Percentiles rank a stretch among this genome's conserved stretches.
These are phyloP conservation scores for Puffinus mauretanicus DNA, from an alignment of 2,113 vertebrate genomes.

Conservation along the genomic window DNA sequence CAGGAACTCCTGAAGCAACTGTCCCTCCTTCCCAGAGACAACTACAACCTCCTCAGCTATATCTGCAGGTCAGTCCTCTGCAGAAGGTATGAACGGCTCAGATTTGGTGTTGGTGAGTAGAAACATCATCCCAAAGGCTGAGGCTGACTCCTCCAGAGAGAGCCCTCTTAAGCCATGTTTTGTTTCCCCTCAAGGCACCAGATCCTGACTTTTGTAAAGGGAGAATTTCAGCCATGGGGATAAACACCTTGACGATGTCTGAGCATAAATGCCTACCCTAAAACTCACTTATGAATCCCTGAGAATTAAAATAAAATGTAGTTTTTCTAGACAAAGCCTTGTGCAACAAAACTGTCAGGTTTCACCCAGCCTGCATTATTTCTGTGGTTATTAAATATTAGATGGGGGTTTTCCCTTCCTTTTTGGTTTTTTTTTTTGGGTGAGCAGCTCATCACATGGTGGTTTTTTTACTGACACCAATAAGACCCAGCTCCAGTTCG, in stretches of 20 bases:
- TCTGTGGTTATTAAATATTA: neutral
- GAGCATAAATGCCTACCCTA: neutral
- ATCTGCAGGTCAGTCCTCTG: slow-evolving; percentile 84
- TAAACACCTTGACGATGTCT: neutral
- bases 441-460: neutral
- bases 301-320: neutral
- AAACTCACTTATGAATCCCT: neutral
- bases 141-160: neutral
- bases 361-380: neutral
- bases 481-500: neutral
- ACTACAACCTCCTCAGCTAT: slow-evolving; percentile 95
- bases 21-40: slow-evolving; percentile 82
- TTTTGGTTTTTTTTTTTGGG: neutral
- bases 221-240: neutral
- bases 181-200: neutral
- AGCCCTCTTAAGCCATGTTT: neutral
- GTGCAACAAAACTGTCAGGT: neutral
- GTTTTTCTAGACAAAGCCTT: neutral
- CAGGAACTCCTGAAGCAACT: slow-evolving; percentile 85
- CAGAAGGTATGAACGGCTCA: neutral
- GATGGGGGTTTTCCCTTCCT: neutral
- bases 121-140: neutral
- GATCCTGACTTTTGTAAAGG: neutral
- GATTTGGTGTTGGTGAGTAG: neutral
- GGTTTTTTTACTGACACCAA: neutral